Conservation (phyloP, 2,797 vertebrate genomes). For the Paramormyrops hopkinsi region DNA sequence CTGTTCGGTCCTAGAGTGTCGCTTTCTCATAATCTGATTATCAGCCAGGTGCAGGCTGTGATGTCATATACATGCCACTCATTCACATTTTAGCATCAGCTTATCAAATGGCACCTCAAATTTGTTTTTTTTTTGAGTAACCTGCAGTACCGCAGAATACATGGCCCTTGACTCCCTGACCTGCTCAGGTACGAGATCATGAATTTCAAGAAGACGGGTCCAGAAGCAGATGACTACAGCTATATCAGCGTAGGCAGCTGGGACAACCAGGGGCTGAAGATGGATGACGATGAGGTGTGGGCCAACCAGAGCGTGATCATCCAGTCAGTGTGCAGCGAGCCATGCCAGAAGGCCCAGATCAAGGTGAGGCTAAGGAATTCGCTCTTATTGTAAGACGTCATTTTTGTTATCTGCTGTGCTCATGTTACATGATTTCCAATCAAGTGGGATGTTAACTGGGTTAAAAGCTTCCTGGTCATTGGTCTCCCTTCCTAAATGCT, state of each 20-base stretch:
- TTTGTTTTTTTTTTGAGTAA: neutral
- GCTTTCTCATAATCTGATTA: neutral
- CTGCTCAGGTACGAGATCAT: slow-evolving; percentile 91
- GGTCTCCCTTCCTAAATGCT: neutral
- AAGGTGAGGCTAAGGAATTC: slow-evolving; percentile 67
- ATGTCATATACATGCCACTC: neutral
- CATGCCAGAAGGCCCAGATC: slow-evolving; percentile 93
- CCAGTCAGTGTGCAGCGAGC: slow-evolving; percentile 91
- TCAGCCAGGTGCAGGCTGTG: neutral
- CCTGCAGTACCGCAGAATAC: neutral
- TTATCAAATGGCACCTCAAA: neutral
- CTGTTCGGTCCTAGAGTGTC: neutral
- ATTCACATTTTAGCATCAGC: neutral
- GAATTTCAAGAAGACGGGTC: slow-evolving; percentile 90
- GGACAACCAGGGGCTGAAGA: slow-evolving; percentile 91
- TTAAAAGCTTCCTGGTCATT: neutral
- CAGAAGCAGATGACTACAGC: slow-evolving; percentile 78
- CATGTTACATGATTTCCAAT: neutral
- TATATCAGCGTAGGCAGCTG: slow-evolving; percentile 97
- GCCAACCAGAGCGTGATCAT: slow-evolving; percentile 78
- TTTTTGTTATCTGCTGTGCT: neutral
- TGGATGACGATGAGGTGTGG: slow-evolving; percentile 97
- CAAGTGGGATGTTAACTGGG: neutral
- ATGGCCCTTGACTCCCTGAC: neutral
- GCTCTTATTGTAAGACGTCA: neutral